A percentile compares a stretch with the other conserved stretches of the same genome.
Evolutionary conservation across 2,888 invertebrate genomes (phyloP).

Genomic region (Lasioglossum leucozonium): DNA sequence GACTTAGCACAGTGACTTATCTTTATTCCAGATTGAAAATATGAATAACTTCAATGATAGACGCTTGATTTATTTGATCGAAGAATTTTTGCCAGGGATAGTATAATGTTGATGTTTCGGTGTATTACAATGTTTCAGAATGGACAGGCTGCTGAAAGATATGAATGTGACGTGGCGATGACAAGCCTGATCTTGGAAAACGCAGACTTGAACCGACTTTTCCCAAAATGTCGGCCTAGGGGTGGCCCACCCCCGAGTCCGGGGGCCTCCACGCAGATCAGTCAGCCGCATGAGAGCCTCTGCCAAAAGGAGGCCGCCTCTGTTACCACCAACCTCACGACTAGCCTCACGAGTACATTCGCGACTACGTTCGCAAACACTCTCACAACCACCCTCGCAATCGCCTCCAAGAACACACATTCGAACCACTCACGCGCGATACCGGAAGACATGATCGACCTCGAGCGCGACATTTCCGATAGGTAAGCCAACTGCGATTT

Average conservation of each 20-base stretch:
- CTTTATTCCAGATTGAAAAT: too few species aligned
- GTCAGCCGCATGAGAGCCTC: slow-evolving; percentile 82
- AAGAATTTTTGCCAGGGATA: neutral
- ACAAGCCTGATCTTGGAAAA: slow-evolving; percentile 84
- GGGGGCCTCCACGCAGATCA: slow-evolving; percentile 78
- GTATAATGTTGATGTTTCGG: slow-evolving; percentile 1
- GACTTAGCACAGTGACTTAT: neutral
- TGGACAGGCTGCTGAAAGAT: slow-evolving; percentile 79
- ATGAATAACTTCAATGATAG: neutral
- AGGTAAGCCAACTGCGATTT: slow-evolving; percentile 76
- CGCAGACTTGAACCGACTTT: slow-evolving; percentile 84
- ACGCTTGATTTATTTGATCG: neutral
- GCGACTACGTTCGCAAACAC: slow-evolving; percentile 69
- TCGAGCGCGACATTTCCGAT: slow-evolving; percentile 83
- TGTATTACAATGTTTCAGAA: slow-evolving; percentile 67
- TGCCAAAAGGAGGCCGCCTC: slow-evolving; percentile 73
- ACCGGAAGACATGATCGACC: slow-evolving; percentile 82
- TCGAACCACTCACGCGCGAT: slow-evolving; percentile 68
- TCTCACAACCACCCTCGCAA: slow-evolving; percentile 69
- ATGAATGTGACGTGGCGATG: slow-evolving; percentile 83
- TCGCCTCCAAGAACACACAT: slow-evolving; percentile 66
- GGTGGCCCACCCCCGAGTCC: slow-evolving; percentile 81
- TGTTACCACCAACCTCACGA: slow-evolving; percentile 68
- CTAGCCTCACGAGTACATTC: slow-evolving; percentile 66
- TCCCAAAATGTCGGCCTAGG: slow-evolving; percentile 85